phyloP scores from a whole-genome alignment of 2,888 invertebrate genomes.

The Alloscopus bannaensis region DNA sequence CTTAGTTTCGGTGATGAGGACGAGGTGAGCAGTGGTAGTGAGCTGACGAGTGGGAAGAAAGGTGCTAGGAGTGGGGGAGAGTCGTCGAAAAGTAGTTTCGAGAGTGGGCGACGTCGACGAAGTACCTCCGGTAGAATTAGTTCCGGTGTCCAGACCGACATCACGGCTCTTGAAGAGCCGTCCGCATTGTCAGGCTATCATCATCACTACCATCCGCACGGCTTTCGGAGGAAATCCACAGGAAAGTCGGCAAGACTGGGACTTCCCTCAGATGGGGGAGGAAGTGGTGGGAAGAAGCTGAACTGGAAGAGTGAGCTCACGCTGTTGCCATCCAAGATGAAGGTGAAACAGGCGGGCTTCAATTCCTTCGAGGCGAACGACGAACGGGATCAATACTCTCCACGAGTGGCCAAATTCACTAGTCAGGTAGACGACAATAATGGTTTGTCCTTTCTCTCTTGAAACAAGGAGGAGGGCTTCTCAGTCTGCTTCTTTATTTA shows the following conservation, averaged over 20 bases:
- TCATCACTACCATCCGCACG: no score
- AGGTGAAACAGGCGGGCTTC: slow-evolving; percentile 63
- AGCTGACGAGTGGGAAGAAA: slow-evolving; percentile 40
- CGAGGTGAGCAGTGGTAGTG: slow-evolving; percentile 53
- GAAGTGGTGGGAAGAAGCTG: slow-evolving; percentile 66
- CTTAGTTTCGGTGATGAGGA: slow-evolving; percentile 56
- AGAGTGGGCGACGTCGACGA: slow-evolving; percentile 21
- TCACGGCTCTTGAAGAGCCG: slow-evolving; percentile 71
- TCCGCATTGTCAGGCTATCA: slow-evolving; percentile 32
- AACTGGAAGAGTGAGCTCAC: slow-evolving; percentile 73
- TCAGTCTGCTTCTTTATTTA: neutral
- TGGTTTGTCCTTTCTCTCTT: neutral
- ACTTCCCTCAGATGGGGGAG: slow-evolving; percentile 46
- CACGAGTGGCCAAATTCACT: slow-evolving; percentile 73
- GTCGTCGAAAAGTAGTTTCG: slow-evolving; percentile 35
- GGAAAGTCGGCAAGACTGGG: slow-evolving; percentile 49
- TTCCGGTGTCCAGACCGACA: slow-evolving; percentile 72
- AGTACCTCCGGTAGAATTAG: slow-evolving; percentile 62
- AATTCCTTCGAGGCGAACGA: slow-evolving; percentile 59
- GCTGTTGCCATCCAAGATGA: slow-evolving; percentile 71
- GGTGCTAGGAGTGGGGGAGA: slow-evolving; percentile 17
- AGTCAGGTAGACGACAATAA: slow-evolving; percentile 68
- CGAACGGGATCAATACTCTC: slow-evolving; percentile 70
- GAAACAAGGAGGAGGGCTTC: neutral
- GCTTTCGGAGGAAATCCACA: slow-evolving; percentile 54